Evolutionary conservation across 2,888 invertebrate species (phyloP), one percentile per base, ranked within the genome.

Genomic region (Microctonus hyperodae): DNA sequence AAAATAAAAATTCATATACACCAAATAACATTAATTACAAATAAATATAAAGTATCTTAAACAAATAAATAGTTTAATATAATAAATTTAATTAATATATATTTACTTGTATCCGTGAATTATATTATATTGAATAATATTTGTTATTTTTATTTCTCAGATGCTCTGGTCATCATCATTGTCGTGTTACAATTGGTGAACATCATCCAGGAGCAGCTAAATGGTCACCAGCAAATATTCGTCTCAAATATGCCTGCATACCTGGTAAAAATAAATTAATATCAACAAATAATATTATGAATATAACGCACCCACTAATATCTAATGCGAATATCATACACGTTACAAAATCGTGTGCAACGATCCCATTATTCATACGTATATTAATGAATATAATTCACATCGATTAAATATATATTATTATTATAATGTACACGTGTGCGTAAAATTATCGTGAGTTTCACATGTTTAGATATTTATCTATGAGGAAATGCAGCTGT

Each of bases 91-190:
- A 28, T 28, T 28, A 28, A 5, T 28, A 28, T 7, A 3, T 7
- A 28, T 28, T 28, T 28, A 28, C n/a, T n/a, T n/a, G n/a, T n/a
- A n/a, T n/a, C n/a, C n/a, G n/a, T n/a, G n/a, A n/a, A n/a, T n/a
- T n/a, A n/a, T n/a, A n/a, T n/a, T n/a, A n/a, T n/a, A n/a, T n/a
- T n/a, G n/a, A n/a, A n/a, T n/a, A 28, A 28, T 28, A 28, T 7
- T 28, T 28, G 3, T 28, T 28, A 28, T 28, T 28, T 5, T 28
- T 28, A 28, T 5, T 28, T 82, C 88, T 1, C 86, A 92, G 92
- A 81, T 92, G 92, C 83, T 90, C 91, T 6, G 92, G 92, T 0
- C 88, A 89, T 68, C 91, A 91, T 76, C 90, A 91, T 79, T 92
- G 92, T 83, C 91, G 90, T 76, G 92, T 91, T 79, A 86, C 89